phyloP scores from a whole-genome alignment of 2,113 vertebrate genomes.

The Mixornis gularis region DNA sequence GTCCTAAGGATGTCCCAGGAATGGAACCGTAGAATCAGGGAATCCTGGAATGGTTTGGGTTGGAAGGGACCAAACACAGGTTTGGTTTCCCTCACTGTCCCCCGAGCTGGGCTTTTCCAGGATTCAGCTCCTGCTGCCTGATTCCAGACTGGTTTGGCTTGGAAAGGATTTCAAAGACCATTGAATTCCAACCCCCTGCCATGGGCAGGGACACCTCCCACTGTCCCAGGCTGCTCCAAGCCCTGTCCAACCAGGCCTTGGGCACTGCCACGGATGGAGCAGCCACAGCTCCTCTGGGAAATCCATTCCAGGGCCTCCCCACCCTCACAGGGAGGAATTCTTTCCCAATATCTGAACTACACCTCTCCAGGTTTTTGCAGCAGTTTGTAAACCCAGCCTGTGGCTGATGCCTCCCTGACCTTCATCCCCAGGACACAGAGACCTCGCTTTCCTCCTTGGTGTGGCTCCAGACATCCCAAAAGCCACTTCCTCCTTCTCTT shows the following conservation, averaged over 20 bases:
- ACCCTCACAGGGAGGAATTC: background rate
- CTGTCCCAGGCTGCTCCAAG: background rate
- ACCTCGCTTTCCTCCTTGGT: background rate
- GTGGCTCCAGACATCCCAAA: background rate
- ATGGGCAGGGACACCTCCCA: background rate
- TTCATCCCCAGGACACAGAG: background rate
- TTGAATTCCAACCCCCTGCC: no score
- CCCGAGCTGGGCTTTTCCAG: no score
- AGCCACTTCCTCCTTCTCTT: background rate
- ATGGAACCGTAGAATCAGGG: rapidly evolving
- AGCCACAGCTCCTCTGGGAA: background rate
- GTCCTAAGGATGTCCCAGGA: background rate
- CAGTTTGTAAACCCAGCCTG: background rate
- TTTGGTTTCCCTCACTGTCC: no score
- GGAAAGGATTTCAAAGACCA: no score
- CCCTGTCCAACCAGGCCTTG: background rate
- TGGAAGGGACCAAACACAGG: background rate
- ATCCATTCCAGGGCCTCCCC: background rate
- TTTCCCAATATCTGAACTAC: background rate
- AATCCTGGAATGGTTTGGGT: background rate
- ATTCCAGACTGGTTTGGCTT: no score
- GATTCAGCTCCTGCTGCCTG: no score
- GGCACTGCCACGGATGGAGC: background rate
- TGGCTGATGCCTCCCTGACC: background rate
- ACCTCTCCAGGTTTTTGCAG: background rate